Percentiles rank a stretch among this genome's conserved stretches.
Evolutionary conservation across 2,113 vertebrate genomes (phyloP).

Genomic region (Scartelaos histophorus): DNA sequence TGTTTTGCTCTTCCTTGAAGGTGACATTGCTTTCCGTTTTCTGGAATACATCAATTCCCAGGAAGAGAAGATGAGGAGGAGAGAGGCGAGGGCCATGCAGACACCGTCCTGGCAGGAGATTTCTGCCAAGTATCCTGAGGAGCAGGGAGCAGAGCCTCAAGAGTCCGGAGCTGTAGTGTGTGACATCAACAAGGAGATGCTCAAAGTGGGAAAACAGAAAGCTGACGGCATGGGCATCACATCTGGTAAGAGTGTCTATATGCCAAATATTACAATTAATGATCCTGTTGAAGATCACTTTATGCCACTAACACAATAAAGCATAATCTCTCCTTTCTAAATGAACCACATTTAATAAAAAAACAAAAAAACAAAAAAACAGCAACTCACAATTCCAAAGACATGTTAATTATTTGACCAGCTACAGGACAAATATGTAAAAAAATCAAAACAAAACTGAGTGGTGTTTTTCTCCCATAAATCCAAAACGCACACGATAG

Average conservation of each 20-base stretch:
- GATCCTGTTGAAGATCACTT: not conserved
- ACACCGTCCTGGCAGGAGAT: slow-evolving; percentile 88
- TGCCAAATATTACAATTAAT: not conserved
- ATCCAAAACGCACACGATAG: too few species aligned
- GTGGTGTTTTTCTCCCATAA: too few species aligned
- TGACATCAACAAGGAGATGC: slow-evolving; percentile 97
- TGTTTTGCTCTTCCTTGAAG: slow-evolving; percentile 62
- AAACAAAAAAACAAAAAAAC: too few species aligned
- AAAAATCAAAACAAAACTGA: not conserved
- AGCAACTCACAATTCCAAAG: too few species aligned
- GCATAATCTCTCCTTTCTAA: not conserved
- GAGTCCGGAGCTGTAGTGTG: slow-evolving; percentile 85
- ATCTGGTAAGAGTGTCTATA: slow-evolving; percentile 70
- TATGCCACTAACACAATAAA: not conserved
- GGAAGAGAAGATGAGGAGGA: slow-evolving; percentile 66
- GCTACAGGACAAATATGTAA: not conserved
- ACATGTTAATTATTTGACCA: too few species aligned
- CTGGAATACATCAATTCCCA: slow-evolving; percentile 82
- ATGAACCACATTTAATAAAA: too few species aligned
- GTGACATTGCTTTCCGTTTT: slow-evolving; percentile 95
- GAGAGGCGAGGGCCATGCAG: slow-evolving; percentile 71
- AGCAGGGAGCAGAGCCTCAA: slow-evolving; percentile 34
- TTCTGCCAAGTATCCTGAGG: slow-evolving; percentile 72
- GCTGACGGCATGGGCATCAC: slow-evolving; percentile 74
- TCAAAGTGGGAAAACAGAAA: slow-evolving; percentile 88